Base-by-base conservation (phyloP, 2,888 invertebrate species). In the Branchellion lobata region DNA sequence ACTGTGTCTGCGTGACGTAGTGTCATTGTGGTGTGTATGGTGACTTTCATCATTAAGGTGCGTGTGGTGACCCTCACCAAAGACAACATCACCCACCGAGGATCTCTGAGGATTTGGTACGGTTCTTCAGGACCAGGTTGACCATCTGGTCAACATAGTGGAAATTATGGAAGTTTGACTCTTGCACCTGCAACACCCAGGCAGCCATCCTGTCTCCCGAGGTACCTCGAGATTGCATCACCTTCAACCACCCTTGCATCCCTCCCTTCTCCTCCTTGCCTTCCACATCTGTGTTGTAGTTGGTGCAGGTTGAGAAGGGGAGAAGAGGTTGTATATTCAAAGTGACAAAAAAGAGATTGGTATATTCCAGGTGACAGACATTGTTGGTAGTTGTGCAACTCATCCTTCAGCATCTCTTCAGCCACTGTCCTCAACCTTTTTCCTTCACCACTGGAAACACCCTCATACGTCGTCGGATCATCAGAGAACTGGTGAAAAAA, bases 201-300 rank as follows among this genome's bases (percentile, higher is more conserved):
- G 95, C 95, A 1, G 95, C 94, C 80, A 94, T 91, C 89, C 92
- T 93, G 87, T 96, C 96, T 0, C 92, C 91, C 0, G 92, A 90
- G 0, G 95, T 94, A 82, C 96, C 96, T 83, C 92, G 92, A 18
- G 91, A 89, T 83, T 94, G 89, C 14, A 95, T 91, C 3, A 85
- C 87, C 80, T 84, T 85, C 81, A 86, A 83, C 87, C 87, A 87
- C 2, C 83, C 83, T 0, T 86, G 80, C 53, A 21, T 83, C 83
- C 75, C 84, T 14, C 53, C 53, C n/a, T 53, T 75, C 29, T 75
- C 40, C 24, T 11, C 40, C 40, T 40, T 40, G 40, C 40, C 40
- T 14, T 40, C 40, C 14, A 14, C 8, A 5, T 14, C 40, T 40
- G 40, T 40, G 40, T 40, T n/a, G n/a, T n/a, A n/a, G n/a, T n/a